These are phyloP conservation scores for Podargus strigoides DNA, from an alignment of 2,797 vertebrate genomes.

Conservation along the genomic window DNA sequence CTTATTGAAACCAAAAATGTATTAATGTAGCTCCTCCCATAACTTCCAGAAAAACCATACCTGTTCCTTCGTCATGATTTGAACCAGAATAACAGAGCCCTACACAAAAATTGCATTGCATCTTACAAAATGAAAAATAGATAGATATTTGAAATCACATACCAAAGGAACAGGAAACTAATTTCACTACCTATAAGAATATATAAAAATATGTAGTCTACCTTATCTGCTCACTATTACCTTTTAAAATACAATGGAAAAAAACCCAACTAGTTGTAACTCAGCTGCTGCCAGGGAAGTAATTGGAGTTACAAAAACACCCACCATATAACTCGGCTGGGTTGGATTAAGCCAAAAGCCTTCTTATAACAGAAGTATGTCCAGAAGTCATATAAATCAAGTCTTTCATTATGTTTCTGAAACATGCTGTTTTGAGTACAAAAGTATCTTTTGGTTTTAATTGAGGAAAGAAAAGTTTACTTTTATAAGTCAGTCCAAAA, in stretches of 20 bases:
- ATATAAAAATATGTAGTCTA: neutral
- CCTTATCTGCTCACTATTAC: neutral
- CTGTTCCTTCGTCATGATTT: neutral
- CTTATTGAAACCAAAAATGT: neutral
- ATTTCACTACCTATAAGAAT: neutral
- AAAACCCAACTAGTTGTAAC: neutral
- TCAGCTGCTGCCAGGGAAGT: neutral
- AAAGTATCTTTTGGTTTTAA: slow-evolving; percentile 19
- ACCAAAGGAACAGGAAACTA: neutral
- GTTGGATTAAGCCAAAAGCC: neutral
- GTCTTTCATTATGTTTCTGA: neutral
- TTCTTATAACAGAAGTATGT: neutral
- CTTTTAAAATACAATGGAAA: neutral
- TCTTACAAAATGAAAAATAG: neutral
- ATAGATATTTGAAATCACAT: neutral
- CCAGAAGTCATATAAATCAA: slow-evolving; percentile 7
- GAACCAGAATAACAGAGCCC: neutral
- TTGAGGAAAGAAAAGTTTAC: neutral
- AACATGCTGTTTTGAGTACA: neutral
- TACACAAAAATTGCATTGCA: neutral
- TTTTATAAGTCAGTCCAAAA: neutral
- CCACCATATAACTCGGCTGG: neutral
- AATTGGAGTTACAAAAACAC: neutral
- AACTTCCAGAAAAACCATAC: neutral
- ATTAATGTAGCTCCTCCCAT: neutral